phyloP scores from a whole-genome alignment of 2,113 vertebrate species.

The Poeciliopsis prolifica region DNA sequence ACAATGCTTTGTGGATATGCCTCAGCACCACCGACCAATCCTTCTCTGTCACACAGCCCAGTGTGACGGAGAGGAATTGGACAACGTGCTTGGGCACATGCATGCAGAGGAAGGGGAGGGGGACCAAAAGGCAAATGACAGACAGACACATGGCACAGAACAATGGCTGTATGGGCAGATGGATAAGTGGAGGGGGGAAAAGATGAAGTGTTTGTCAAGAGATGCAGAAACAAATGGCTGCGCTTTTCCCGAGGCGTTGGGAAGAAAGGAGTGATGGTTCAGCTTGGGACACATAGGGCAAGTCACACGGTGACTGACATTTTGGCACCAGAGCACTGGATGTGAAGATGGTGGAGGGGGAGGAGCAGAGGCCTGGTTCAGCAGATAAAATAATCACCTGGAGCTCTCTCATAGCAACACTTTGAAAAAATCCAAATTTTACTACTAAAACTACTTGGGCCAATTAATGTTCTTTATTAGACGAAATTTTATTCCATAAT shows the following conservation, averaged over 20 bases:
- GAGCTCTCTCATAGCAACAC: constrained; percentile 17
- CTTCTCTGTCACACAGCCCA: constrained; percentile 37
- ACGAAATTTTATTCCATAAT: constrained; percentile 4
- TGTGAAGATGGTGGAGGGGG: constrained; percentile 44
- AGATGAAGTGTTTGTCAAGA: constrained; percentile 75
- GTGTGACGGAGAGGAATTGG: constrained; percentile 37
- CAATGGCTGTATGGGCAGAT: constrained; percentile 68
- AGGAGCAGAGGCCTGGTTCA: constrained; percentile 42
- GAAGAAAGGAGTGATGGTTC: constrained; percentile 58
- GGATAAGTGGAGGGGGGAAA: constrained; percentile 65
- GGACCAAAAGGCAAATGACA: constrained; percentile 61
- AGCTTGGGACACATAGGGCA: constrained; percentile 47
- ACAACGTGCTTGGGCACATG: constrained; percentile 42
- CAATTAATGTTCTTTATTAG: constrained; percentile 3
- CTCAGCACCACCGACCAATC: constrained; percentile 46
- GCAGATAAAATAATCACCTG: constrained; percentile 55
- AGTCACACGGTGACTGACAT: constrained; percentile 49
- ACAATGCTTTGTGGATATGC: constrained; percentile 34
- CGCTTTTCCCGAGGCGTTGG: constrained; percentile 70
- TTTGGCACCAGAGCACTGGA: constrained; percentile 41
- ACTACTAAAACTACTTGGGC: constrained; percentile 1
- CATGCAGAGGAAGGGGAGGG: constrained; percentile 14
- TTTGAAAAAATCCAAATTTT: constrained; percentile 18
- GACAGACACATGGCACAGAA: constrained; percentile 56
- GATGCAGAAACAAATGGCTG: constrained; percentile 72